Conservation (phyloP, 2,797 vertebrate genomes). For the Rhabdomys pumilio region DNA sequence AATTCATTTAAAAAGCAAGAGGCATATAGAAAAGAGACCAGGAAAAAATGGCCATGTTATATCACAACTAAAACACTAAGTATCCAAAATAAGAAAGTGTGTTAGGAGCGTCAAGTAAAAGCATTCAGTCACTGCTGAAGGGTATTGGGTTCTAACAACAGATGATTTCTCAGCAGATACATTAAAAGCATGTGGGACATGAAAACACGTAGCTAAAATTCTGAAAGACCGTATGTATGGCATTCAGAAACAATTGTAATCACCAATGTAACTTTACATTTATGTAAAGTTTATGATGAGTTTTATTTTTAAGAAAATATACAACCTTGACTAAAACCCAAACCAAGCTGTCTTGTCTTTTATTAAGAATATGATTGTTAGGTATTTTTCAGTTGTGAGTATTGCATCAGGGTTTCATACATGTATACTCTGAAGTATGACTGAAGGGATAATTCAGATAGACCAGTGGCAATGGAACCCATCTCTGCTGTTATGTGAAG, state of each 20-base stretch:
- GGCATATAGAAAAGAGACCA: neutral
- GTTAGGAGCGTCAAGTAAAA: neutral
- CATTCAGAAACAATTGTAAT: neutral
- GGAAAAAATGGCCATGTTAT: neutral
- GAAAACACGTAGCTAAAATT: neutral
- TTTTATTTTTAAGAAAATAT: neutral
- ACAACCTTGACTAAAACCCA: neutral
- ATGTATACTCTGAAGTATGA: neutral
- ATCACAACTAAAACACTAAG: neutral
- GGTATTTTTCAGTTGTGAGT: neutral
- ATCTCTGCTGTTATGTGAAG: neutral
- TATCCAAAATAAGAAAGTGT: neutral
- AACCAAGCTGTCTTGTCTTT: neutral
- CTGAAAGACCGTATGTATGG: no score
- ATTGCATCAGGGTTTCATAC: neutral
- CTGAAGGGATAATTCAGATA: neutral
- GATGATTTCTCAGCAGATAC: neutral
- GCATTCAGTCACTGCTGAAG: neutral
- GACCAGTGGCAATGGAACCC: fast-evolving
- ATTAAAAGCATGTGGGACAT: neutral
- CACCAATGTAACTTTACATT: neutral
- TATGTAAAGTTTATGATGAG: neutral
- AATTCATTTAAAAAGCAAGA: neutral
- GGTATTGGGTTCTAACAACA: neutral
- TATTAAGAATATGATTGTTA: neutral